These are phyloP conservation scores for Danio kyathit DNA, from an alignment of 2,797 vertebrate genomes.

Conservation along the genomic window DNA sequence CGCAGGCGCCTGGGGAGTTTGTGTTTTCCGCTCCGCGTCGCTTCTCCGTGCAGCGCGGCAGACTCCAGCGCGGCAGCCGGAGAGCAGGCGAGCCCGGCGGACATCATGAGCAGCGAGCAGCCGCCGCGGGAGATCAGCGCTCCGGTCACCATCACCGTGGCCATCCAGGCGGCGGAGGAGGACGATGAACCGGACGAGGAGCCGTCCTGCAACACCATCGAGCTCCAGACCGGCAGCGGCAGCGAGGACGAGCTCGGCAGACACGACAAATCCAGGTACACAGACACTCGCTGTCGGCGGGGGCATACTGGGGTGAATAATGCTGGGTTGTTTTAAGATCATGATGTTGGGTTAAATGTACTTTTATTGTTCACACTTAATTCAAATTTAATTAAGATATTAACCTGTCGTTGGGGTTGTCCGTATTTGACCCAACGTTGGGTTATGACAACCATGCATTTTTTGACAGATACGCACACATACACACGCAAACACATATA, in stretches of 20 bases:
- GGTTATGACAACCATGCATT: too few relatives aligned
- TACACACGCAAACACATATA: too few relatives aligned
- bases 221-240: conserved; percentile 85
- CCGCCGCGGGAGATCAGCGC: conserved; percentile 72
- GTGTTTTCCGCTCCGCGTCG: conserved; percentile 59
- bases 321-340: too few relatives aligned
- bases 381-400: too few relatives aligned
- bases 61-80: conserved; percentile 52
- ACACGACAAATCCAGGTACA: conserved; percentile 84
- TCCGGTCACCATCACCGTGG: conserved; percentile 88
- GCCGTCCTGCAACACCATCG: conserved; percentile 64
- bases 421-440: too few relatives aligned
- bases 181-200: conserved; percentile 83
- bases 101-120: conserved; percentile 74
- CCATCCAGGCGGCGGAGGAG: conserved; percentile 87
- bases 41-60: conserved; percentile 63
- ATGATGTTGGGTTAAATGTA: too few relatives aligned
- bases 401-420: too few relatives aligned
- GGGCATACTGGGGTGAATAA: too few relatives aligned
- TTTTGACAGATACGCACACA: too few relatives aligned
- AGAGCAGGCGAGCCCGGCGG: conserved; percentile 57
- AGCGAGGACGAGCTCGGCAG: conserved; percentile 89
- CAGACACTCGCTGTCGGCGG: neutral
- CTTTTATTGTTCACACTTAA: too few relatives aligned
- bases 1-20: conserved; percentile 71